Evolutionary conservation across 2,113 vertebrate species (phyloP), one percentile per base, ranked within the genome.

Genomic region (Vidua chalybeata): DNA sequence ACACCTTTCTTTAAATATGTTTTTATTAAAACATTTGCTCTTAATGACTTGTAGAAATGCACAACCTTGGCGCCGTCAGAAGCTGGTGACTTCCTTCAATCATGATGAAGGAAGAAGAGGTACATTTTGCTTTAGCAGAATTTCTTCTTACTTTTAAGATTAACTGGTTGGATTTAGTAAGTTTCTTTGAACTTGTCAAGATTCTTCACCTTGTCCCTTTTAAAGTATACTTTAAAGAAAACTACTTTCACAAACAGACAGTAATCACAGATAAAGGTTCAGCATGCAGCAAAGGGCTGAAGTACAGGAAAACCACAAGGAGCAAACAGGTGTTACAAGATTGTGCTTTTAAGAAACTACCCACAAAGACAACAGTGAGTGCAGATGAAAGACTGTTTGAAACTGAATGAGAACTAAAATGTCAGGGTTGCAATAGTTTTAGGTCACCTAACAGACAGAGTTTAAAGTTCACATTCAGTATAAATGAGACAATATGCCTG

Each of bases 11-110:
- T 72, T 10, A 17, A 95, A 95, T 94, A 56, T 39, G 73, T 94
- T 97, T 97, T 97, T 97, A 97, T 98, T 97, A 97, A 97, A 97
- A 97, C 91, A 77, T 94, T 96, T 88, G 82, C 78, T 96, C 92
- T 96, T 79, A 95, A 87, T 90, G 84, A 51, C 85, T 93, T 91
- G 43, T 90, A 97, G 91, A 98, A 97, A 97, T 95, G 90, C 33
- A 95, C 69, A 75, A 89, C 64, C 45, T 59, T 80, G 56, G 83
- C 95, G 71, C 64, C 84, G 89, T 78, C 62, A 22, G 81, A 95
- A 96, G 71, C 75, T 89, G 94, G 64, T 81, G 75, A 89, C 79
- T 69, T 74, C 46, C 73, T 96, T 93, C 84, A 94, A 72, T 83
- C 58, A 55, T 20, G 56, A 69, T 43, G 82, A 80, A 97, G 92